Conservation (phyloP, 1,140 invertebrate genomes). For the Littorina saxatilis region DNA sequence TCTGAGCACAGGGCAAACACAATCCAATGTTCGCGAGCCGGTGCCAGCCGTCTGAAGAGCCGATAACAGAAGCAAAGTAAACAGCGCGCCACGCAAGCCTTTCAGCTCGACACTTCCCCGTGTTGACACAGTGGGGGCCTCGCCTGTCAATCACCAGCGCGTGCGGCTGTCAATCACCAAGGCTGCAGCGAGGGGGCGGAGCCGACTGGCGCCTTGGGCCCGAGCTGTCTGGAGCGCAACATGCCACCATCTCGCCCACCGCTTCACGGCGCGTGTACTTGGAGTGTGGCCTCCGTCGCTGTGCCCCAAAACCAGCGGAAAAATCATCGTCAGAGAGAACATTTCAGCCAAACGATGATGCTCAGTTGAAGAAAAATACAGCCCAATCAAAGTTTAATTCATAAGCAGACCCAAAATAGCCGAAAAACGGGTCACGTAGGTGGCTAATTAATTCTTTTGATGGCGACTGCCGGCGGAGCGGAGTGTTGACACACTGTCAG, state of each 20-base stretch:
- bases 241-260: background rate
- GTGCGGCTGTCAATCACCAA: slow-evolving; percentile 6
- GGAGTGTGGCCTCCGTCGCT: background rate
- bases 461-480: slow-evolving; percentile 20
- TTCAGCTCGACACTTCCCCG: slow-evolving; percentile 21
- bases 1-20: no score
- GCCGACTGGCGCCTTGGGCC: background rate
- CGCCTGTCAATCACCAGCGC: slow-evolving; percentile 11
- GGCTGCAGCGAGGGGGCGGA: background rate
- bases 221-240: background rate
- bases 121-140: slow-evolving; percentile 1
- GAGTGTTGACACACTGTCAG: slow-evolving; percentile 20
- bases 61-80: slow-evolving; percentile 20
- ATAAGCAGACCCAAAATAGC: background rate
- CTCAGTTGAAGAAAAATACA: no score
- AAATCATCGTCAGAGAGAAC: no score
- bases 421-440: background rate
- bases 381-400: no score
- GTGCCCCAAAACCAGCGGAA: no score
- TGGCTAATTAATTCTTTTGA: slow-evolving; percentile 19
- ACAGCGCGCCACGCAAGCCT: slow-evolving; percentile 5
- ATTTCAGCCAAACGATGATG: no score
- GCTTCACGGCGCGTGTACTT: background rate
- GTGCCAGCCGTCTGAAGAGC: no score
- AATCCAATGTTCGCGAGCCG: no score